A percentile compares a stretch with the other conserved stretches of the same genome.
phyloP scores from a whole-genome alignment of 2,888 invertebrate species.

The Cyclophora punctaria region DNA sequence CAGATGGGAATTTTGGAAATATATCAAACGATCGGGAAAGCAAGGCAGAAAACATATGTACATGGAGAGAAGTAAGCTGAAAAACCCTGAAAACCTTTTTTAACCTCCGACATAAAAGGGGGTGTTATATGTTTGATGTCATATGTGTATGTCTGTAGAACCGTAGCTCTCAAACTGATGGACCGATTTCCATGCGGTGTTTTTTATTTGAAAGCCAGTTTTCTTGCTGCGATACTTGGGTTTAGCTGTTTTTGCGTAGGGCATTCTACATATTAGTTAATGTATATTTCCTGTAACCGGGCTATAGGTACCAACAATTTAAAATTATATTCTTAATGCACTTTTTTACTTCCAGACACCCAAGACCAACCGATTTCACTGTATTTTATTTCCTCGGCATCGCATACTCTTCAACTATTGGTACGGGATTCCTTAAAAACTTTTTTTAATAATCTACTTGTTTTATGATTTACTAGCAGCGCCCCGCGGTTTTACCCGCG shows the following conservation, averaged over 20 bases:
- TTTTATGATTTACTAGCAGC: no score
- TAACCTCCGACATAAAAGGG: no score
- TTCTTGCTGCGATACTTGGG: no score
- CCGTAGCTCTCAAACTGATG: no score
- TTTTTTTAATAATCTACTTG: no score
- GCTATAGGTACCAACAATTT: neutral
- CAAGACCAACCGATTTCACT: slow-evolving; percentile 46
- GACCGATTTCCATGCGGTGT: no score
- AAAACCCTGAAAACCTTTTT: neutral
- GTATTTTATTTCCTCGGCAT: slow-evolving; percentile 57
- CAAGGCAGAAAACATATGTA: slow-evolving; percentile 22
- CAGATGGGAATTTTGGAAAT: slow-evolving; percentile 55
- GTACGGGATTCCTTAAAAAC: slow-evolving; percentile 19
- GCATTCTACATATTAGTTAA: neutral
- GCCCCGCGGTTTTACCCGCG: no score
- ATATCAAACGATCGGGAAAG: slow-evolving; percentile 34
- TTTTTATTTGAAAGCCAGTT: no score
- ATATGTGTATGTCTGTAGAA: no score
- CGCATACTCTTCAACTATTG: slow-evolving; percentile 56
- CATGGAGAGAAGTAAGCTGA: slow-evolving; percentile 41
- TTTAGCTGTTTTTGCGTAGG: neutral
- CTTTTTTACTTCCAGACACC: slow-evolving; percentile 44
- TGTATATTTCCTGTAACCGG: neutral
- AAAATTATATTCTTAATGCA: slow-evolving; percentile 14
- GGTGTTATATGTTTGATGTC: no score